These are phyloP conservation scores for Amblyteles armatorius DNA, from an alignment of 2,888 invertebrate genomes.

Conservation along the genomic window DNA sequence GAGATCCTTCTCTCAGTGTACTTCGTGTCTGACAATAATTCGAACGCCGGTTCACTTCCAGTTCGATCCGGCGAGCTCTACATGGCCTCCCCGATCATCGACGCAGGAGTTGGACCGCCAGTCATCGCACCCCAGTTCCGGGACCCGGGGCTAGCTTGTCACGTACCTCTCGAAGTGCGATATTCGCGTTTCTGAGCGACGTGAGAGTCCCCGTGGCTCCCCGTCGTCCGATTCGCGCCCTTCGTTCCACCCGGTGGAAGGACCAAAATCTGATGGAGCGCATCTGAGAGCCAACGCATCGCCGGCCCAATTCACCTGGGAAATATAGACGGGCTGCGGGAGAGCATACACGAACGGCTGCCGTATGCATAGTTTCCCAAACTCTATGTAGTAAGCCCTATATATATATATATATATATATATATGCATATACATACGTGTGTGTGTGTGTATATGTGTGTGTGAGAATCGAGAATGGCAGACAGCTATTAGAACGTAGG, in stretches of 20 bases:
- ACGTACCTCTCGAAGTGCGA: conserved; percentile 46
- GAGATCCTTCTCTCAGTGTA: conserved; percentile 11
- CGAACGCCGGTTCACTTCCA: conserved; percentile 54
- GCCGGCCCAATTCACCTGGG: conserved; percentile 55
- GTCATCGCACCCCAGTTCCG: conserved; percentile 53
- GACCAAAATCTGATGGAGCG: conserved; percentile 55
- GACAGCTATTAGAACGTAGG: conserved; percentile 13
- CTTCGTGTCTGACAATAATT: conserved; percentile 54
- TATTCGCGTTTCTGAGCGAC: conserved; percentile 52
- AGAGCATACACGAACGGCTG: conserved; percentile 2
- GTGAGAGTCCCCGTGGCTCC: conserved; percentile 21
- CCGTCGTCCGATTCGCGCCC: conserved; percentile 28
- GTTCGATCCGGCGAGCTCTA: conserved; percentile 10
- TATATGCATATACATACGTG: no score
- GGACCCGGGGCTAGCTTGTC: conserved; percentile 43
- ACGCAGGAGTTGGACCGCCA: conserved; percentile 17
- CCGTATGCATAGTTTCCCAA: conserved; percentile 18
- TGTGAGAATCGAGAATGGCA: conserved; percentile 20
- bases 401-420: background rate
- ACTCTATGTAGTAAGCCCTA: background rate
- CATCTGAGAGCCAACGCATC: conserved; percentile 35
- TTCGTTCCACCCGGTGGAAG: conserved; percentile 15
- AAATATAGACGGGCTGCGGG: conserved; percentile 42
- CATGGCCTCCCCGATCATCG: conserved; percentile 18
- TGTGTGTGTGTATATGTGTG: background rate